Conservation (phyloP, 1,140 invertebrate genomes). For the Dendroctonus valens region DNA sequence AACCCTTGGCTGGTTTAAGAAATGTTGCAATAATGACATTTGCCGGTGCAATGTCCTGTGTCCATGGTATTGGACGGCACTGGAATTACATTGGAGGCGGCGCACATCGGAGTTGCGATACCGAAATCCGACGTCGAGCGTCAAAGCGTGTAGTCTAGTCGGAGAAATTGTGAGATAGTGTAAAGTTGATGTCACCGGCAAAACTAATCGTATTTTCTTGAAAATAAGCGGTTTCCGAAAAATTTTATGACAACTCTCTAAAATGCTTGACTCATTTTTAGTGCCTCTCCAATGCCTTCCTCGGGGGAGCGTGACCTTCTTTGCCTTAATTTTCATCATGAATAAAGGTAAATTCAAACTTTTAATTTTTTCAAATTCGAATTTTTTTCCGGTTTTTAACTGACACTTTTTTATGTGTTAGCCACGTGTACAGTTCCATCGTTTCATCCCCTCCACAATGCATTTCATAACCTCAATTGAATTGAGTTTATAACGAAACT, state of each 20-base stretch:
- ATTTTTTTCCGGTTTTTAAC: neutral
- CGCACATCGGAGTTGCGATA: slow-evolving; percentile 29
- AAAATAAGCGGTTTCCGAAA: slow-evolving; percentile 10
- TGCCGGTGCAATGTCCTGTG: slow-evolving; percentile 21
- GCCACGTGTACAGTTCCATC: neutral
- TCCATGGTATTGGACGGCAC: slow-evolving; percentile 18
- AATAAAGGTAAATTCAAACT: slow-evolving; percentile 14
- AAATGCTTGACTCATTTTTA: slow-evolving; percentile 20
- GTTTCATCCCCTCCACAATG: neutral
- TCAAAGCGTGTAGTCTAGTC: slow-evolving; percentile 30
- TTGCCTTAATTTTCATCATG: slow-evolving; percentile 17
- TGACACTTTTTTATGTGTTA: neutral
- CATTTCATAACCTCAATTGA: slow-evolving; percentile 19
- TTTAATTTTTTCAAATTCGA: neutral
- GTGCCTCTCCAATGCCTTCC: slow-evolving; percentile 12
- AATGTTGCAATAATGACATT: slow-evolving; percentile 12
- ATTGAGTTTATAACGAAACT: slow-evolving; percentile 1
- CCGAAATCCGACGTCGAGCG: slow-evolving; percentile 28
- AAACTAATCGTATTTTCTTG: slow-evolving; percentile 7
- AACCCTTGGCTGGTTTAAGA: neutral
- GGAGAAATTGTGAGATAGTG: slow-evolving; percentile 23
- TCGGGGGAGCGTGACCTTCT: neutral
- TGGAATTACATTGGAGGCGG: slow-evolving; percentile 24
- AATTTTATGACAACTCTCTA: slow-evolving; percentile 19
- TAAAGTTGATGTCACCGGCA: slow-evolving; percentile 16